These are phyloP conservation scores for Arrhamphus sclerolepis DNA, from an alignment of 2,797 vertebrate species.

Conservation along the genomic window DNA sequence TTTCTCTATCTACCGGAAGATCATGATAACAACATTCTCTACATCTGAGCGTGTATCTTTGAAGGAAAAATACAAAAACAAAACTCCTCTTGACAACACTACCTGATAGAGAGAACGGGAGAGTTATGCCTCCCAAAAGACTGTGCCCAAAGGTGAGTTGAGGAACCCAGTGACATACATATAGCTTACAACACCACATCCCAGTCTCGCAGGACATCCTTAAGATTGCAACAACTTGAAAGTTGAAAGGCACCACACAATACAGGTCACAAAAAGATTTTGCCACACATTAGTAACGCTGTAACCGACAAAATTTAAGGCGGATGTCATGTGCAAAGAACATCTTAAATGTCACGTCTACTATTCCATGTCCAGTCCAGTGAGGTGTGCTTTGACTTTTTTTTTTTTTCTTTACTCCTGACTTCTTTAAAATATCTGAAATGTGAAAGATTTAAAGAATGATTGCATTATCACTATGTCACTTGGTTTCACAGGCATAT, in stretches of 20 bases:
- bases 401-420: constrained; percentile 48
- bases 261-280: constrained; percentile 84
- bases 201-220: constrained; percentile 59
- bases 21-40: constrained; percentile 74
- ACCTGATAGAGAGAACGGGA: constrained; percentile 74
- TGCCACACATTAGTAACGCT: constrained; percentile 84
- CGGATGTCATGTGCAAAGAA: constrained; percentile 90
- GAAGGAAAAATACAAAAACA: constrained; percentile 52
- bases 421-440: constrained; percentile 65
- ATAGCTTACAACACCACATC: constrained; percentile 62
- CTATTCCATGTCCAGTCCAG: constrained; percentile 49
- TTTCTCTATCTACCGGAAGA: constrained; percentile 76
- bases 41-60: constrained; percentile 64
- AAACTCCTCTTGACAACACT: constrained; percentile 66
- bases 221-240: constrained; percentile 65
- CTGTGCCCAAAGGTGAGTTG: constrained; percentile 62
- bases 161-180: constrained; percentile 58
- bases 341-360: constrained; percentile 56
- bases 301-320: constrained; percentile 88
- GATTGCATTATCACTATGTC: constrained; percentile 76
- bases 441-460: constrained; percentile 71
- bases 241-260: constrained; percentile 92
- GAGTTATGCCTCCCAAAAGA: constrained; percentile 50
- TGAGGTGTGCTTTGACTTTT: constrained; percentile 79
- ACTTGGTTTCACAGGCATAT: constrained; percentile 76